Evolutionary conservation across 1,140 invertebrate species (phyloP), one percentile per base, ranked within the genome.

Genomic region (Philopotamus ludificatus): DNA sequence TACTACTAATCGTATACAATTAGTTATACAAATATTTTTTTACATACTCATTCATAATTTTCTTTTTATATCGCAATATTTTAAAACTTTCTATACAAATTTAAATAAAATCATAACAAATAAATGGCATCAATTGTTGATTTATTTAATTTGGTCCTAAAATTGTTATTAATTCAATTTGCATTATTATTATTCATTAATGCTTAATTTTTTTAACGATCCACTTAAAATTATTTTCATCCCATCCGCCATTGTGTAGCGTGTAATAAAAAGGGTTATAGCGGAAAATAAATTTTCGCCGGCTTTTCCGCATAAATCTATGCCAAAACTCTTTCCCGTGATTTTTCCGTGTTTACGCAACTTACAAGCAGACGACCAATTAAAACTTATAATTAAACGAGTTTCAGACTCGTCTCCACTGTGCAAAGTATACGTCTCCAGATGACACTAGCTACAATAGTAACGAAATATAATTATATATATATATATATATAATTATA

Each of bases 381-480:
- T 60, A 60, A 60, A 60, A 60, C 42, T 60, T 60, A 60, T 60
- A 60, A 60, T 60, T 60, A 60, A 60, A 47, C 57, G 22, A 60
- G 57, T 60, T 60, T 60, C 57, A 45, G 23, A 60, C 57, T 42
- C 42, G 34, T 60, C 57, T 45, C n/a, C 28, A 34, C 39, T 2
- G 26, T 25, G 49, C 21, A 9, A 51, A 55, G 15, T 16, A 15
- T 55, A 28, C 54, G 9, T 28, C 34, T 3, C 18, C 26, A 42
- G 42, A 39, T 20, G 21, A 22, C 18, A 12, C 34, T 3, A 12
- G 39, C 20, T 28, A 42, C 54, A 44, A n/a, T n/a, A n/a, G n/a
- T n/a, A n/a, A n/a, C n/a, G n/a, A n/a, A n/a, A n/a, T n/a, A n/a
- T n/a, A n/a, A n/a, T n/a, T n/a, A n/a, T n/a, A n/a, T n/a, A n/a